Percentiles rank a stretch among this genome's conserved stretches.
Conservation (phyloP, 2,888 invertebrate species). For the Lasioglossum lativentre region DNA sequence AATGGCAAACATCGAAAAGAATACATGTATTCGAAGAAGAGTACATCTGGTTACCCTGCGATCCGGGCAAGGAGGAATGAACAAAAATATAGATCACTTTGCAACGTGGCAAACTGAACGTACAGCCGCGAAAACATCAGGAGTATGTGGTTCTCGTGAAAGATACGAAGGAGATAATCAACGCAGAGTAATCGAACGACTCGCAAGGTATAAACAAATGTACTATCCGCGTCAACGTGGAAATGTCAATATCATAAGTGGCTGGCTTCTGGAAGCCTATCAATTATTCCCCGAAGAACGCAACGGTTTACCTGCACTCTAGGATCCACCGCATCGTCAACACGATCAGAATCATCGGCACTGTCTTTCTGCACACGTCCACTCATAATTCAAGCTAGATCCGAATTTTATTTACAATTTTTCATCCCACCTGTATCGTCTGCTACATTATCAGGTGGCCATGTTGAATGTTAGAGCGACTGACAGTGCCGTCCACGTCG, state of each 20-base stretch:
- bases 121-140: not conserved
- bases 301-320: constrained; percentile 89
- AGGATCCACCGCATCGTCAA: constrained; percentile 91
- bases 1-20: not conserved
- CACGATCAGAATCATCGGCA: constrained; percentile 77
- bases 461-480: constrained; percentile 77
- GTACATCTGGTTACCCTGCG: not conserved
- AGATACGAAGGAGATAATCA: not conserved
- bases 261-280: constrained; percentile 82
- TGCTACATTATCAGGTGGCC: constrained; percentile 82
- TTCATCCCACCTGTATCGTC: constrained; percentile 83
- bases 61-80: constrained; percentile 9
- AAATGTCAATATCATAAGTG: constrained; percentile 71
- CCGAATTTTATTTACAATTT: constrained; percentile 77
- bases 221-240: constrained; percentile 46
- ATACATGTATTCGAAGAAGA: not conserved
- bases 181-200: not conserved
- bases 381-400: constrained; percentile 78
- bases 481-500: constrained; percentile 62
- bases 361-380: constrained; percentile 73
- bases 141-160: not conserved
- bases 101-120: constrained; percentile 25
- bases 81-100: constrained; percentile 43
- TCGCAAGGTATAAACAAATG: not conserved
- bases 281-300: constrained; percentile 32